A percentile compares a stretch with the other conserved stretches of the same genome.
Evolutionary conservation across 2,797 vertebrate species (phyloP).

Genomic region (Pteronotus mesoamericanus): DNA sequence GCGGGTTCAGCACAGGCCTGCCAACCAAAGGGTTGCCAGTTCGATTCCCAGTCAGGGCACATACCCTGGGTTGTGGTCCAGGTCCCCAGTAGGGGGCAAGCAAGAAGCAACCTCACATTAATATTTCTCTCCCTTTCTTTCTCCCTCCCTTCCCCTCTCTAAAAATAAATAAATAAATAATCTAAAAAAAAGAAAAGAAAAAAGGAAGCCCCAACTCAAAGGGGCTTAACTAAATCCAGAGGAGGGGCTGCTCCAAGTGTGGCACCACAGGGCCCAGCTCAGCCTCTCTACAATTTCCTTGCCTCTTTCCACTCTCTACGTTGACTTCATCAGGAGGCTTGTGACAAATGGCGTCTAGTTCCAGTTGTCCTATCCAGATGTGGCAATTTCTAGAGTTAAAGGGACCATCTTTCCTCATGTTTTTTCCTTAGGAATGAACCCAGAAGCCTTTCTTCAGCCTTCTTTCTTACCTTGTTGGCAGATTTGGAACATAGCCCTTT

Average conservation of each 20-base stretch:
- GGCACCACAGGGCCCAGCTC: background rate
- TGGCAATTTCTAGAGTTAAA: background rate
- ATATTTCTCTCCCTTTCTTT: too few relatives aligned
- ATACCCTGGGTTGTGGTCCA: too few relatives aligned
- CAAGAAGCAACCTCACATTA: too few relatives aligned
- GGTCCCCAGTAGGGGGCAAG: too few relatives aligned
- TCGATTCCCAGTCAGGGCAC: too few relatives aligned
- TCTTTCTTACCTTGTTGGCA: background rate
- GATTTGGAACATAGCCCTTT: background rate
- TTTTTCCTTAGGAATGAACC: background rate
- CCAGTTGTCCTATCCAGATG: background rate
- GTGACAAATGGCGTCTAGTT: background rate
- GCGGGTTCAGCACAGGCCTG: too few relatives aligned
- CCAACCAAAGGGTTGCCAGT: too few relatives aligned
- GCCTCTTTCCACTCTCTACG: background rate
- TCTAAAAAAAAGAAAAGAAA: too few relatives aligned
- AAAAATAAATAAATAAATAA: too few relatives aligned
- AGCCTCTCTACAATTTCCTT: background rate
- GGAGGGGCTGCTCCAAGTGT: background rate
- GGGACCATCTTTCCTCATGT: background rate
- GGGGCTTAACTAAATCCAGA: background rate
- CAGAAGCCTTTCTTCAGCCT: background rate
- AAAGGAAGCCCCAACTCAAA: background rate
- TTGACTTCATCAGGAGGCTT: background rate
- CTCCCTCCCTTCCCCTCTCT: too few relatives aligned